Conservation (phyloP, 2,113 vertebrate species). For the Silurus meridionalis region DNA sequence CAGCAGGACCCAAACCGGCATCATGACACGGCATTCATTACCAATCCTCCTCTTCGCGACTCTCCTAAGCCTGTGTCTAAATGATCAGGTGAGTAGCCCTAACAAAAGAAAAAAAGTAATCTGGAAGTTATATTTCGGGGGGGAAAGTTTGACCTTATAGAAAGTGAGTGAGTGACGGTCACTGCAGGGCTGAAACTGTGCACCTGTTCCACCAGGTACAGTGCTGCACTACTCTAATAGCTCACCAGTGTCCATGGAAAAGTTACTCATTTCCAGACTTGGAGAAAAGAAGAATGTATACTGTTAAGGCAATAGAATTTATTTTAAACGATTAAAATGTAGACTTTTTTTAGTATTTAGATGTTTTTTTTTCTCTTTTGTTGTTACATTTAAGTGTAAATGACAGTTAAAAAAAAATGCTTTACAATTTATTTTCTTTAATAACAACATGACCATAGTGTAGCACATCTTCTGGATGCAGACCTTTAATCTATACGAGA, state of each 20-base stretch:
- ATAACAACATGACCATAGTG: neutral
- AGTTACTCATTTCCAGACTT: neutral
- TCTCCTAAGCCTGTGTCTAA: conserved; percentile 4
- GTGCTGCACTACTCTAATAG: too few species aligned
- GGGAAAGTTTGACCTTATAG: neutral
- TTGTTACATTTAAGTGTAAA: neutral
- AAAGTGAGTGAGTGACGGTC: neutral
- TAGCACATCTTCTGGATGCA: neutral
- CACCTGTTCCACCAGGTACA: conserved; percentile 35
- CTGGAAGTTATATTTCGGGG: too few species aligned
- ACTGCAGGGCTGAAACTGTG: neutral
- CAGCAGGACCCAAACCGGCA: neutral
- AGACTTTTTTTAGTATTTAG: neutral
- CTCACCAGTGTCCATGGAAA: neutral
- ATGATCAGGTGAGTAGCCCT: neutral
- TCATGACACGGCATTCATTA: neutral
- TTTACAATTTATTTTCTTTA: too few species aligned
- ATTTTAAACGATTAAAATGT: neutral
- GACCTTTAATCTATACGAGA: neutral
- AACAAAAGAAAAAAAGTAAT: too few species aligned
- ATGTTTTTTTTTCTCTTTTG: neutral
- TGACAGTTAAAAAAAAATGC: neutral
- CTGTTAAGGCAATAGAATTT: neutral
- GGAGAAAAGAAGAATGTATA: neutral
- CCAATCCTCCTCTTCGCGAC: neutral